Conservation (phyloP, 1,140 invertebrate species). For the Panagrolaimus sp. region DNA sequence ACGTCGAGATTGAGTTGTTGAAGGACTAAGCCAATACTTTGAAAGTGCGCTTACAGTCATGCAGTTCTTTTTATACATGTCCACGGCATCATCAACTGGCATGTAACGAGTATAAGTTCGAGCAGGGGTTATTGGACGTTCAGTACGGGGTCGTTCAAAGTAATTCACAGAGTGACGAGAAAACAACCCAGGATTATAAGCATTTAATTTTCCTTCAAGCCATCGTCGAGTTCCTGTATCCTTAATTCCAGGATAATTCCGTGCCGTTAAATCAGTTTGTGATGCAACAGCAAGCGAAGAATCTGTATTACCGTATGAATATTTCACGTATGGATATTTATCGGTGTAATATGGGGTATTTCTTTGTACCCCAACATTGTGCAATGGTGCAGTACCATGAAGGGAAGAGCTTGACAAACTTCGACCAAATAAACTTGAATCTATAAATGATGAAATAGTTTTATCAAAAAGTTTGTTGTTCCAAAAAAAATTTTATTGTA, state of each 20-base stretch:
- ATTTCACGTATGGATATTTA: constrained; percentile 42
- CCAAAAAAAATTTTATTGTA: too few relatives aligned
- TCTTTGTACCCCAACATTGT: constrained; percentile 34
- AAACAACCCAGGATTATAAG: constrained; percentile 34
- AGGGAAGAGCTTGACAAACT: constrained; percentile 31
- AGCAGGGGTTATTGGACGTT: constrained; percentile 33
- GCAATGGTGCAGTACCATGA: constrained; percentile 31
- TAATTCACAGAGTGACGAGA: constrained; percentile 12
- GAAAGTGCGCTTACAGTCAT: constrained; percentile 37
- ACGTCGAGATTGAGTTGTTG: constrained; percentile 14
- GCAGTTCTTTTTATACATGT: constrained; percentile 35
- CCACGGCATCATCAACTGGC: constrained; percentile 35
- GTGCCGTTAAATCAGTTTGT: constrained; percentile 35
- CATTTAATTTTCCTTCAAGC: constrained; percentile 35
- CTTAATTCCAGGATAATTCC: constrained; percentile 18
- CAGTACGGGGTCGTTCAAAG: constrained; percentile 14
- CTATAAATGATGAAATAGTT: not conserved
- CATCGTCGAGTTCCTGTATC: constrained; percentile 36
- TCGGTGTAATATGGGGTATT: constrained; percentile 39
- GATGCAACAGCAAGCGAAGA: constrained; percentile 24
- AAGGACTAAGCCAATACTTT: constrained; percentile 35
- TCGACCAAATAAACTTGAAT: constrained; percentile 30
- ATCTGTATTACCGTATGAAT: constrained; percentile 40
- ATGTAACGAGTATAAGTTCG: constrained; percentile 36
- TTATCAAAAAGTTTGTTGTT: not conserved